These are phyloP conservation scores for Caenorhabditis doughertyi DNA, from an alignment of 2,888 invertebrate genomes.

Conservation along the genomic window DNA sequence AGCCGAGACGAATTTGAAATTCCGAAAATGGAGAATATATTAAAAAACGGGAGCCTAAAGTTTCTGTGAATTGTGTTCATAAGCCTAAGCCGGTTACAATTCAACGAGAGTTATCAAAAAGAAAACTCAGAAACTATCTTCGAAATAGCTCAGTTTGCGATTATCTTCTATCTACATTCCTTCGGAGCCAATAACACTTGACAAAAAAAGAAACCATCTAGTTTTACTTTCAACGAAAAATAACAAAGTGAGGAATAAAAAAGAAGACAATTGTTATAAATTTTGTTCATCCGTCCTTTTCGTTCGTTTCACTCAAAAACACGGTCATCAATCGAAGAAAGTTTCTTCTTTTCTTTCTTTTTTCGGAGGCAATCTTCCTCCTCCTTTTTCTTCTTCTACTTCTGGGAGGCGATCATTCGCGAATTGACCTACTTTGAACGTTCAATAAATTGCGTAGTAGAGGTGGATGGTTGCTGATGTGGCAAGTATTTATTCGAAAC, in stretches of 20 bases:
- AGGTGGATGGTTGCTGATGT: slow-evolving; percentile 12
- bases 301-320: slow-evolving; percentile 46
- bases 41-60: too few relatives aligned
- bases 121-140: too few relatives aligned
- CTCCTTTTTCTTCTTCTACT: not conserved
- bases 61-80: too few relatives aligned
- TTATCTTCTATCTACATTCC: not conserved
- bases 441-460: slow-evolving; percentile 47
- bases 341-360: slow-evolving; percentile 27
- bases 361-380: slow-evolving; percentile 25
- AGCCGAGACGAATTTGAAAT: too few relatives aligned
- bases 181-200: not conserved
- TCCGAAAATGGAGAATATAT: too few relatives aligned
- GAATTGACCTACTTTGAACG: slow-evolving; percentile 56
- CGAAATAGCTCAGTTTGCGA: too few relatives aligned
- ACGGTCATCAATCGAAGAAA: slow-evolving; percentile 56
- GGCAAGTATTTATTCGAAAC: slow-evolving; percentile 55
- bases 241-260: slow-evolving; percentile 34
- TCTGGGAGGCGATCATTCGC: slow-evolving; percentile 45
- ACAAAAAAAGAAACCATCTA: slow-evolving; percentile 29
- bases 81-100: too few relatives aligned
- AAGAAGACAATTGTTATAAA: slow-evolving; percentile 21
- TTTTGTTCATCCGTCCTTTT: slow-evolving; percentile 31
- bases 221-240: slow-evolving; percentile 26
- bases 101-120: too few relatives aligned